Evolutionary conservation across 2,113 vertebrate species (phyloP).

Genomic region (Isichthys henryi): DNA sequence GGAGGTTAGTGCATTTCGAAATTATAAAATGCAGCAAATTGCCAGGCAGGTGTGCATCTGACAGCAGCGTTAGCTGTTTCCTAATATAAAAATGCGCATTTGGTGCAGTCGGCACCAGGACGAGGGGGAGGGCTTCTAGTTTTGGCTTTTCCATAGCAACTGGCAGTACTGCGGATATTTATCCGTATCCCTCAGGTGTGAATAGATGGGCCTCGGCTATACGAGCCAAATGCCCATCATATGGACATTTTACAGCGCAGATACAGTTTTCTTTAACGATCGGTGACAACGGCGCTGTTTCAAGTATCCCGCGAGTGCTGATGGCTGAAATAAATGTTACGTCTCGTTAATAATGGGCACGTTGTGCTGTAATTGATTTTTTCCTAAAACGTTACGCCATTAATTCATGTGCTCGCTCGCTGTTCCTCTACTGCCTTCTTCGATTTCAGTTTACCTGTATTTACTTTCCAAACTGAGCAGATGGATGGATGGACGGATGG

Average conservation of each 20-base stretch:
- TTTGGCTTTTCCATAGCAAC: constrained; percentile 28
- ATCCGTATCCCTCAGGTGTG: constrained; percentile 32
- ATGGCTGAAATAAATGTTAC: neutral
- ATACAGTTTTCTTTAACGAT: neutral
- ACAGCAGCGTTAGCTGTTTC: neutral
- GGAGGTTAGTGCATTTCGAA: neutral
- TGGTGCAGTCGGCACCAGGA: constrained; percentile 42
- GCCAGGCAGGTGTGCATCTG: neutral
- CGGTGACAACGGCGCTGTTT: neutral
- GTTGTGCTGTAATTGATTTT: neutral
- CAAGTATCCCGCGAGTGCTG: neutral
- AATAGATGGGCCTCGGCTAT: constrained; percentile 11
- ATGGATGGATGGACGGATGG: neutral
- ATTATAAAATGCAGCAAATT: neutral
- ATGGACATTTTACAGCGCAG: neutral
- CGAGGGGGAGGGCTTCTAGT: constrained; percentile 18
- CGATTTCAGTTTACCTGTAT: constrained; percentile 1
- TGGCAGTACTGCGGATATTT: constrained; percentile 29
- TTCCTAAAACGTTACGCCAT: neutral
- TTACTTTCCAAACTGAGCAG: neutral
- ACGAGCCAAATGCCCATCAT: neutral
- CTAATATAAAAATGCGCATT: constrained; percentile 36
- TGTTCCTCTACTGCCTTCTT: neutral
- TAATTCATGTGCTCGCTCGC: neutral
- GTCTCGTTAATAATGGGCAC: neutral